phyloP scores from a whole-genome alignment of 2,113 vertebrate species.

The Thinocorus orbignyianus region DNA sequence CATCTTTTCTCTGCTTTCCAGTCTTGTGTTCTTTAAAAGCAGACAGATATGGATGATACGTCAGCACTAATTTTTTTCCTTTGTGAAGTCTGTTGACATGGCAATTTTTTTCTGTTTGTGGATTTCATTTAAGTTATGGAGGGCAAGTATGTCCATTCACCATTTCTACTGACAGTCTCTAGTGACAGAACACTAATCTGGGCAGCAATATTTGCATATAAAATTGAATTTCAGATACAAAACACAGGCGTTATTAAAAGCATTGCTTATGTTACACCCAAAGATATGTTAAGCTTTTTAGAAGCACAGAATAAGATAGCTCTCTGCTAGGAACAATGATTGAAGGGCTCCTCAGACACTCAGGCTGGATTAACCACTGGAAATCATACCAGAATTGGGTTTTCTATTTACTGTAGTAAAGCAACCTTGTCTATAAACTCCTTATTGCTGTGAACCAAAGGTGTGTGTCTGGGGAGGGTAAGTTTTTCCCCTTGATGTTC shows the following conservation, averaged over 20 bases:
- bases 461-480: conserved; percentile 59
- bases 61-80: neutral
- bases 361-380: neutral
- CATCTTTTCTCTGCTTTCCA: neutral
- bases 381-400: conserved; percentile 29
- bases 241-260: neutral
- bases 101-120: neutral
- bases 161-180: neutral
- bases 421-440: conserved; percentile 41
- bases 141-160: neutral
- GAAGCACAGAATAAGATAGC: neutral
- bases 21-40: neutral
- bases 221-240: neutral
- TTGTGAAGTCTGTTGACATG: neutral
- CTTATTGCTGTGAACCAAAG: conserved; percentile 55
- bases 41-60: neutral
- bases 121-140: neutral
- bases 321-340: neutral
- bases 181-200: neutral
- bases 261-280: neutral
- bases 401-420: conserved; percentile 50
- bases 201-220: neutral
- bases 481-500: conserved; percentile 70
- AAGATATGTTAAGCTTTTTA: neutral
- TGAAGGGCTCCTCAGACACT: neutral